A percentile compares a stretch with the other conserved stretches of the same genome.
Evolutionary conservation across 2,888 invertebrate species (phyloP).

Genomic region (Campaea margaritaria): DNA sequence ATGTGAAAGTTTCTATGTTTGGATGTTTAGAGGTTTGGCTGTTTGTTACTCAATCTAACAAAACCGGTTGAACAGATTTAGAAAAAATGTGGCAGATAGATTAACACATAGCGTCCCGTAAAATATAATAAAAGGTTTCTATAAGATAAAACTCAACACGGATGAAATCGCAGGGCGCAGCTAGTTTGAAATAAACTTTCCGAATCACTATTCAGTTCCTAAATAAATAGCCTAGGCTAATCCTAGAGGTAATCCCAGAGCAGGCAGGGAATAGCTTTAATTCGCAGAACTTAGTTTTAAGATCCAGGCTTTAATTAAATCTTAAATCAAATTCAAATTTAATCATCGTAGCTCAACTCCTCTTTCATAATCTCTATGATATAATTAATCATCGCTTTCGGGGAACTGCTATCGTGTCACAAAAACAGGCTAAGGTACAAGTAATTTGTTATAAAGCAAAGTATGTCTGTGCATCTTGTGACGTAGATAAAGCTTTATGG

Average conservation of each 20-base stretch:
- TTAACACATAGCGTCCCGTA: too few relatives aligned
- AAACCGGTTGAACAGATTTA: too few relatives aligned
- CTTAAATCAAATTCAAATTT: not conserved
- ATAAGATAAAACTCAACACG: too few relatives aligned
- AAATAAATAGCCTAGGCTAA: not conserved
- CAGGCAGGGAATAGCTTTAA: not conserved
- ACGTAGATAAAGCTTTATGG: slow-evolving; percentile 13
- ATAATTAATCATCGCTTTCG: not conserved
- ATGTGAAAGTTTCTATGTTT: too few relatives aligned
- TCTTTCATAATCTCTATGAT: not conserved
- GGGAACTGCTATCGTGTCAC: not conserved
- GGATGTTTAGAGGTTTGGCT: too few relatives aligned
- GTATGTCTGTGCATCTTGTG: slow-evolving; percentile 6
- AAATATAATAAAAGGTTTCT: too few relatives aligned
- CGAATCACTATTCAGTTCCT: not conserved
- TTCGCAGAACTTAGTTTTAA: not conserved
- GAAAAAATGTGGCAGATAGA: too few relatives aligned
- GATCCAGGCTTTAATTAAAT: not conserved
- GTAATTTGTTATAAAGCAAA: too few relatives aligned
- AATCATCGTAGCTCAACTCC: not conserved
- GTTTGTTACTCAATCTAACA: too few relatives aligned
- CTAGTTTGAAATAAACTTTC: not conserved
- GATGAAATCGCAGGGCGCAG: too few relatives aligned
- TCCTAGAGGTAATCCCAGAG: not conserved
- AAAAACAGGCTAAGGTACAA: too few relatives aligned